phyloP scores from a whole-genome alignment of 2,797 vertebrate genomes.

The Lepus townsendii region DNA sequence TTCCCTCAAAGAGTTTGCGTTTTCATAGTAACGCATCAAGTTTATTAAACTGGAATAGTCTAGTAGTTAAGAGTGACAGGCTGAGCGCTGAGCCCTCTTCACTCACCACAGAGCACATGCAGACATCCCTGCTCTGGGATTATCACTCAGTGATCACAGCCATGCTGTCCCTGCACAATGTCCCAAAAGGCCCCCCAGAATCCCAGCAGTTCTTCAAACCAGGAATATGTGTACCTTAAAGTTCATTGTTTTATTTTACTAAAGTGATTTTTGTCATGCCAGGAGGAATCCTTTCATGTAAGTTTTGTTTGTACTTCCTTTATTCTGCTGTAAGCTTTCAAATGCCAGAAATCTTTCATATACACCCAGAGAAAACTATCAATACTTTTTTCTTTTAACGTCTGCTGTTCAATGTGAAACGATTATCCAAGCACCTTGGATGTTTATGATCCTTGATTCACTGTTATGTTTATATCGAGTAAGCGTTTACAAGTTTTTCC shows the following conservation, averaged over 20 bases:
- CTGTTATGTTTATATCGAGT: slow-evolving; percentile 66
- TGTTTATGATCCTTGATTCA: slow-evolving; percentile 72
- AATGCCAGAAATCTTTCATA: slow-evolving; percentile 56
- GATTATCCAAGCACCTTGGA: slow-evolving; percentile 57
- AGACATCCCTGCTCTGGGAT: not conserved
- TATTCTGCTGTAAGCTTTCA: slow-evolving; percentile 42
- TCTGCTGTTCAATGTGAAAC: slow-evolving; percentile 53
- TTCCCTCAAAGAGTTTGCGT: not conserved
- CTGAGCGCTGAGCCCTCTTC: not conserved
- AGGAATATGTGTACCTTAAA: not conserved
- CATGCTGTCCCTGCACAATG: not conserved
- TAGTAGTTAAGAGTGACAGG: not conserved
- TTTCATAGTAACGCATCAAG: not conserved
- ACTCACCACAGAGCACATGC: not conserved
- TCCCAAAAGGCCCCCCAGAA: not conserved
- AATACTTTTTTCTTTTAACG: slow-evolving; percentile 23
- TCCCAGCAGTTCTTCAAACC: not conserved
- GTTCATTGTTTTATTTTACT: slow-evolving; percentile 33
- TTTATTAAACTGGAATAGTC: slow-evolving; percentile 25
- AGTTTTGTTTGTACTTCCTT: not conserved
- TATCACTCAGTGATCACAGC: not conserved
- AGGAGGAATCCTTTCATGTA: slow-evolving; percentile 25
- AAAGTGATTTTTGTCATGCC: slow-evolving; percentile 27
- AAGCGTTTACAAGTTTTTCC: slow-evolving; percentile 35
- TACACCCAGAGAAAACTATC: not conserved